phyloP scores from a whole-genome alignment of 2,797 vertebrate genomes.

The Sebastes iracundus region DNA sequence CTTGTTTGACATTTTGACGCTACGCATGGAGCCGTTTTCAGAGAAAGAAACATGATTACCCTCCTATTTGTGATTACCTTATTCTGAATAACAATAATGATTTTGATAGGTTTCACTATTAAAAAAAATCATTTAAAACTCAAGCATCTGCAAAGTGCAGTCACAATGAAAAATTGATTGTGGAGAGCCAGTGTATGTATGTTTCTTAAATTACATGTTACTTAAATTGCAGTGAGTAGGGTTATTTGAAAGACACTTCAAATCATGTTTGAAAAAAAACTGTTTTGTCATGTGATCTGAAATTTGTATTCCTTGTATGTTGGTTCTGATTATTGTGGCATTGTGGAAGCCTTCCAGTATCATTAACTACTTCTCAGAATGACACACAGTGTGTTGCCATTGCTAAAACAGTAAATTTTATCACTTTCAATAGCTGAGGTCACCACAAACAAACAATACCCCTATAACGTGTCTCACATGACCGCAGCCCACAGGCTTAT shows the following conservation, averaged over 20 bases:
- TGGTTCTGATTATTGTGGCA: background rate
- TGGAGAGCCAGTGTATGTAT: background rate
- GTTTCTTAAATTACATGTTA: background rate
- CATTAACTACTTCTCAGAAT: slow-evolving; percentile 43
- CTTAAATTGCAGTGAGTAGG: background rate
- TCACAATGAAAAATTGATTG: background rate
- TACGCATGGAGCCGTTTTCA: slow-evolving; percentile 37
- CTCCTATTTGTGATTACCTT: background rate
- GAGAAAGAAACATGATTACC: slow-evolving; percentile 23
- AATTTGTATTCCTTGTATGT: background rate
- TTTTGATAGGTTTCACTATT: background rate
- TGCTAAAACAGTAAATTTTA: slow-evolving; percentile 35
- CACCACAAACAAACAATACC: slow-evolving; percentile 63
- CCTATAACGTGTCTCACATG: slow-evolving; percentile 26
- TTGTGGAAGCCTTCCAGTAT: background rate
- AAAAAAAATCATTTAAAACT: background rate
- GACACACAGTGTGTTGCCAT: slow-evolving; percentile 1
- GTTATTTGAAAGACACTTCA: slow-evolving; percentile 28
- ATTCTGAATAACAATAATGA: background rate
- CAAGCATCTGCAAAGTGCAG: background rate
- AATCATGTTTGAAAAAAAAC: background rate
- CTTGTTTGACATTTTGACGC: slow-evolving; percentile 54
- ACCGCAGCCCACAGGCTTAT: slow-evolving; percentile 40
- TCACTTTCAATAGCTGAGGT: slow-evolving; percentile 4
- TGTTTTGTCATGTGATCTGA: background rate